A percentile compares a stretch with the other conserved stretches of the same genome.
Evolutionary conservation across 2,797 vertebrate species (phyloP).

Genomic region (Ptychadena robeensis): DNA sequence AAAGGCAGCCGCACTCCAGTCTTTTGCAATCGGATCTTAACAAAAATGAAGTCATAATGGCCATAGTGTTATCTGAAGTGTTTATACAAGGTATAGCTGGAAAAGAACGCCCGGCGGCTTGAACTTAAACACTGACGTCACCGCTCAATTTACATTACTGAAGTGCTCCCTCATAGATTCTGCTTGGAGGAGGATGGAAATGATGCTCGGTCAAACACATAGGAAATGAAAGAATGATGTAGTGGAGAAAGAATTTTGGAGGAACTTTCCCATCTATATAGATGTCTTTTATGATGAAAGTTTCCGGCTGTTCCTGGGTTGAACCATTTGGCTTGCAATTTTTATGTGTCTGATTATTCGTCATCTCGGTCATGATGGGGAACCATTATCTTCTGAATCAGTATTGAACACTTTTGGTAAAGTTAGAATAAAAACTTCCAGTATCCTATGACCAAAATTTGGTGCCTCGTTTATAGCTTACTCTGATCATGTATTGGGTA

Average conservation of each 20-base stretch:
- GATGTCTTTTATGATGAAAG: not conserved
- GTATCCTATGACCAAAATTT: too few species aligned
- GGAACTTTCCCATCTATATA: not conserved
- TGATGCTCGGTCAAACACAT: not conserved
- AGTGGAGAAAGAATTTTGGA: not conserved
- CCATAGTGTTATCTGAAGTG: not conserved
- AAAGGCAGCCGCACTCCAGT: not conserved
- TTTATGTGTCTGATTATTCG: not conserved
- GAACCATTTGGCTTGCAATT: not conserved
- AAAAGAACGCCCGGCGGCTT: not conserved
- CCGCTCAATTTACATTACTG: not conserved
- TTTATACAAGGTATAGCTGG: conserved; percentile 20
- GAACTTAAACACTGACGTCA: not conserved
- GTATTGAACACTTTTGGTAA: not conserved
- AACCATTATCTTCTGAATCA: not conserved
- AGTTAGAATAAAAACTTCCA: too few species aligned
- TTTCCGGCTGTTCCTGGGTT: not conserved
- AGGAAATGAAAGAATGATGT: not conserved
- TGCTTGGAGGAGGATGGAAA: not conserved
- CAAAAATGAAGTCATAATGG: not conserved
- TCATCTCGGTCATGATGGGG: not conserved
- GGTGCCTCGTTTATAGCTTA: too few species aligned
- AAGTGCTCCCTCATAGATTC: not conserved
- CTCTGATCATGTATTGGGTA: too few species aligned
- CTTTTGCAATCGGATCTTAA: conserved; percentile 16